Base-by-base conservation (phyloP, 2,888 invertebrate species). In the Drymonia ruficornis region DNA sequence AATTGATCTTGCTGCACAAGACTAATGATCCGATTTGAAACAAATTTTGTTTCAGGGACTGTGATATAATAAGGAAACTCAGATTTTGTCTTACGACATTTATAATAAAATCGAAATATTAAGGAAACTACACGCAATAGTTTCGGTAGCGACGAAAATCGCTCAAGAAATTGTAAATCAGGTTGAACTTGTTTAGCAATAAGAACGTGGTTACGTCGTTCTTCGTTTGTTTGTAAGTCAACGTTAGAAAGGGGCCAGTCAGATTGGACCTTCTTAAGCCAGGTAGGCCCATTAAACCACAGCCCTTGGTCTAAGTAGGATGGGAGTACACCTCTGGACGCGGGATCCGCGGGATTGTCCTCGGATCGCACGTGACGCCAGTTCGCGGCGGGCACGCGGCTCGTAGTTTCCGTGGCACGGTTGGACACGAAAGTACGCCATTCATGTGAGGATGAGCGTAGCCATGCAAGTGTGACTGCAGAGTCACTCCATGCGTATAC, bases 371-470 rank as follows among this genome's bases (percentile, higher is more conserved):
- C 38, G 15, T 38, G 38, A 11, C 31, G n/a, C n/a, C n/a, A n/a
- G n/a, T n/a, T n/a, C n/a, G n/a, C n/a, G n/a, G n/a, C n/a, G n/a
- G n/a, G n/a, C 9, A 7, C 6, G 11, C 15, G 42, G 4, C 31
- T 36, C 12, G 34, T 45, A n/a, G 50, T 57, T 29, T 57, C 47
- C 13, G 49, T 19, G 28, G 51, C 31, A 12, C 58, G 53, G 45
- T 58, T 58, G 0, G 58, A 43, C 23, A 58, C 58, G 16, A 48
- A 57, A n/a, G 57, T 57, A 12, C 34, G 31, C 57, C 53, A 57
- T 13, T 47, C 36, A 9, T 38, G 38, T 1, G 38, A 9, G 5
- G 38, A 15, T 38, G 38, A 38, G 15, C 38, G n/a, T n/a, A 38
- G 38, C 38, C 38, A 38, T 15, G 38, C 38, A 4, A 38, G 15